Evolutionary conservation across 2,888 invertebrate genomes (phyloP), one percentile per base, ranked within the genome.

Genomic region (Helicoverpa assulta): DNA sequence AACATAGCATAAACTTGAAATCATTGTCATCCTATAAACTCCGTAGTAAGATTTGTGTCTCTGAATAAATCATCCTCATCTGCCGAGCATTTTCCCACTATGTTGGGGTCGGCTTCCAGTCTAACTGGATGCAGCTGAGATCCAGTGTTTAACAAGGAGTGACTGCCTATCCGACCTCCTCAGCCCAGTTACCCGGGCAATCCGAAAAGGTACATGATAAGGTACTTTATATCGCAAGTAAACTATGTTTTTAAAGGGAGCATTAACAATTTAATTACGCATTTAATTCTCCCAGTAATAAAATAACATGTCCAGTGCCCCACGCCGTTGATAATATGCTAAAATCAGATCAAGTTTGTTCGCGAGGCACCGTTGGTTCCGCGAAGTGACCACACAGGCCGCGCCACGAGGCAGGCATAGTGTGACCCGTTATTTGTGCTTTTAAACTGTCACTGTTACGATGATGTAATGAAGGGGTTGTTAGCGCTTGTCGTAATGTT

Each of bases 321-420:
- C 61, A 73, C 58, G 67, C 26, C 33, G 52, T 66, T 66, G 68
- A 70, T 80, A 75, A 70, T 75, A 80, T 81, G 72, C 61, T 74
- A 80, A 74, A 83, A 81, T 74, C 70, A 66, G 78, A 83, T 78
- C 81, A 66, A 74, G 67, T 80, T 61, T 67, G 67, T 61, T 65
- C 67, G 47, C 55, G 7, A 40, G 29, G 61, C 57, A 71, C 83
- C 83, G 83, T 80, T 83, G 78, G 60, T 84, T 83, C 83, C 57
- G 55, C 62, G 82, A 84, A 82, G 29, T 67, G 82, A 56, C 84
- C 83, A 71, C 84, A 71, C 83, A 63, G 65, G 58, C 33, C 57
- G 71, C 54, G 26, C 66, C 62, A 57, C 64, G 51, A 61, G 62
- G 50, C 54, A 40, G 53, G 59, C 63, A 68, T 74, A 72, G 70